These are phyloP conservation scores for Choloepus didactylus DNA, from an alignment of 2,797 vertebrate genomes.

Conservation along the genomic window DNA sequence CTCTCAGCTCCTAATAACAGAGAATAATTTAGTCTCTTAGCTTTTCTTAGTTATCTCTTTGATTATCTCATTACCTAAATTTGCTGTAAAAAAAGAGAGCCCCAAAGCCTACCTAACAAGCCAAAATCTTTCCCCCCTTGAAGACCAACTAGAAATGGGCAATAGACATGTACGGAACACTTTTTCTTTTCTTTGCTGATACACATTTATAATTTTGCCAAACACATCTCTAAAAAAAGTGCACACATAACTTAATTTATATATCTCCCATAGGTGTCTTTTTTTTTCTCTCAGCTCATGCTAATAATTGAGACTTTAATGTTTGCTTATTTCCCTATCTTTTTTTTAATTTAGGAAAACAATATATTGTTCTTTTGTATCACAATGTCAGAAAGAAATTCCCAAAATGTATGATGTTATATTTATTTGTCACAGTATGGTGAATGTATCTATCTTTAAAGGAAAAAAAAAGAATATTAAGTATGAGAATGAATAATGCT, in stretches of 20 bases:
- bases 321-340: neutral
- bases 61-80: neutral
- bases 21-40: constrained; percentile 3
- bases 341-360: neutral
- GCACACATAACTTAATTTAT: neutral
- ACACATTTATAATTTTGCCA: neutral
- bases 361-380: neutral
- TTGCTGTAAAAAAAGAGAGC: neutral
- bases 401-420: neutral
- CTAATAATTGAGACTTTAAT: constrained; percentile 31
- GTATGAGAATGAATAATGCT: neutral
- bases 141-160: neutral
- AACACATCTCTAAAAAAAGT: neutral
- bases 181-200: neutral
- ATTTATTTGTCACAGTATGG: neutral
- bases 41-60: neutral
- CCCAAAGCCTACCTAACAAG: neutral
- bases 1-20: neutral
- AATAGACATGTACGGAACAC: neutral
- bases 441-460: neutral
- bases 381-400: neutral
- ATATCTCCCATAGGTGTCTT: neutral
- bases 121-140: neutral
- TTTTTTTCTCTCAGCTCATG: neutral
- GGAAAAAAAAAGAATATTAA: neutral